Evolutionary conservation across 2,888 invertebrate species (phyloP).

Genomic region (Aspidapion aeneum): DNA sequence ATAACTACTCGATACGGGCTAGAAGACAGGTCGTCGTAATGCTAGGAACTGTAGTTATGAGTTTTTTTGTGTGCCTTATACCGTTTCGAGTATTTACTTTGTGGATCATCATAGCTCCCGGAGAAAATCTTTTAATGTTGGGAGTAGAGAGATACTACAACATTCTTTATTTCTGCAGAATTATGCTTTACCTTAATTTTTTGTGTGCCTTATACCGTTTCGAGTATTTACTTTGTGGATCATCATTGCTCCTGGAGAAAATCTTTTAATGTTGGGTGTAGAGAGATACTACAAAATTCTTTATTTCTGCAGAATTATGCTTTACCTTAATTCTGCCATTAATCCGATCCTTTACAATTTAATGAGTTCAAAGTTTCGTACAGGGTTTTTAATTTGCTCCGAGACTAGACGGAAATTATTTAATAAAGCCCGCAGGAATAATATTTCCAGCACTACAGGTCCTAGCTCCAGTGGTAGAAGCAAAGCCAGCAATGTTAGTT

Average conservation of each 20-base stretch:
- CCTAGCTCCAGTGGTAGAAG: constrained; percentile 45
- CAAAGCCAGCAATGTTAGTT: constrained; percentile 42
- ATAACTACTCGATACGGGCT: constrained; percentile 67
- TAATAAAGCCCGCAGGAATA: constrained; percentile 48
- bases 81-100: constrained; percentile 81
- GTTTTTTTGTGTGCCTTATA: constrained; percentile 84
- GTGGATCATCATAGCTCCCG: constrained; percentile 76
- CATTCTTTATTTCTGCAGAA: constrained; percentile 77
- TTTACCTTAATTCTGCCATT: constrained; percentile 85
- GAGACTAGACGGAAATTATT: constrained; percentile 52
- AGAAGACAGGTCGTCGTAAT: constrained; percentile 81
- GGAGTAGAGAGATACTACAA: constrained; percentile 79
- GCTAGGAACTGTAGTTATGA: constrained; percentile 81
- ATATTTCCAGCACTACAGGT: constrained; percentile 58
- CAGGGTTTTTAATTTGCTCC: constrained; percentile 70
- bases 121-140: constrained; percentile 62
- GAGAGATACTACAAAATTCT: constrained; percentile 79
- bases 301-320: constrained; percentile 81
- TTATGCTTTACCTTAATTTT: constrained; percentile 87
- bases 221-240: constrained; percentile 80
- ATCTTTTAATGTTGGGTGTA: constrained; percentile 64
- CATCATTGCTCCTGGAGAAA: constrained; percentile 69
- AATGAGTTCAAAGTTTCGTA: constrained; percentile 87
- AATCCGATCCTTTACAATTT: constrained; percentile 91
- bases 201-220: constrained; percentile 84